Conservation (phyloP, 2,113 vertebrate species). For the Machaerirhynchus nigripectus region DNA sequence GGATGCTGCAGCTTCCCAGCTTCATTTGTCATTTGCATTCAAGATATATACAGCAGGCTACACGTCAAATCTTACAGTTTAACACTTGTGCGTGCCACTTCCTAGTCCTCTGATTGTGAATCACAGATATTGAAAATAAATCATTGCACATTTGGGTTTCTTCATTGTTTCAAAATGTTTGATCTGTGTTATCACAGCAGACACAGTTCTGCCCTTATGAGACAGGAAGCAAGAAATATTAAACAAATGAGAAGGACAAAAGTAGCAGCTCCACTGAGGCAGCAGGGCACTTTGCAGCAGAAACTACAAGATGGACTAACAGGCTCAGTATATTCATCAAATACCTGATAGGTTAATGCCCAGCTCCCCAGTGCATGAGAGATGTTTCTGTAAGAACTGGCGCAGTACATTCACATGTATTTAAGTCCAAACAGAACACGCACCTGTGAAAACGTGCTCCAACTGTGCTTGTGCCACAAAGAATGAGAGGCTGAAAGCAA, state of each 20-base stretch:
- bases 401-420: not conserved
- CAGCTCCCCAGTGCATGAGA: not conserved
- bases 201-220: not conserved
- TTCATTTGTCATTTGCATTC: not conserved
- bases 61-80: not conserved
- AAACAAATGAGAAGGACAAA: slow-evolving; percentile 26
- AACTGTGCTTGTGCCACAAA: not conserved
- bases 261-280: not conserved
- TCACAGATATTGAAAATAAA: slow-evolving; percentile 21
- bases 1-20: not conserved
- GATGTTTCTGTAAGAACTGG: not conserved
- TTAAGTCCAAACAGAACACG: not conserved
- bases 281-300: not conserved
- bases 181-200: slow-evolving; percentile 41
- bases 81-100: slow-evolving; percentile 2
- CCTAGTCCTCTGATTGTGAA: not conserved
- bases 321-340: not conserved
- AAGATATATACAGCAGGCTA: not conserved
- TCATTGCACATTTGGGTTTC: not conserved
- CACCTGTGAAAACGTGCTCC: not conserved
- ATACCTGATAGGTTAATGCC: not conserved
- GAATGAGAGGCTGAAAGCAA: not conserved
- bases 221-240: slow-evolving; percentile 41
- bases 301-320: not conserved
- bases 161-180: slow-evolving; percentile 43